Evolutionary conservation across 2,113 vertebrate genomes (phyloP), one percentile per base, ranked within the genome.

Genomic region (Hystrix cristata): DNA sequence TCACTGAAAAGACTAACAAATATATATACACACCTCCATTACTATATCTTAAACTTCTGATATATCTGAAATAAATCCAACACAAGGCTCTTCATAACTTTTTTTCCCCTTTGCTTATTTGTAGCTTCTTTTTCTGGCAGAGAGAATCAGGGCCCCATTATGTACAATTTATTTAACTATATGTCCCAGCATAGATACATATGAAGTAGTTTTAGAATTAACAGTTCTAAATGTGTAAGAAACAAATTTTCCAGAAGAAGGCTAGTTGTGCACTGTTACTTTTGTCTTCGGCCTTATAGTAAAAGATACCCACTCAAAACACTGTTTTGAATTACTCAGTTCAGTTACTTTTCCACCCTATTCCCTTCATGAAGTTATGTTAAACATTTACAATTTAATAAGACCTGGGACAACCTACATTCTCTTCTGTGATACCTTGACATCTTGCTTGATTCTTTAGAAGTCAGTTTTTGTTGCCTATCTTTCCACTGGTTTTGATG

Each of bases 141-240:
- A 51, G 57, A 67, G 51, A 89, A 80, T 64, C 19, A 15, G 18
- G 12, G n/a, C 71, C 43, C 12, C 11, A n/a, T 57, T 62, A 48
- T 71, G 60, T 71, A 55, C 10, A 72, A 18, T 84, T 95, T 79
- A 55, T 51, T 87, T 83, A 62, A 72, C 31, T 94, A 7, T 83
- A 29, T 23, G 1, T 88, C 60, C n/a, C 71, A 60, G 5, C 51
- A 11, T 67, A 83, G 31, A 34, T 62, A 46, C 27, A 62, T 85
- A 16, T 93, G 85, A 96, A 89, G 12, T 71, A 51, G 27, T 23
- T 79, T 90, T n/a, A 87, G 92, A 81, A 81, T 74, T 34, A 64
- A 14, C 59, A 79, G 60, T 65, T 53, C 87, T 51, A 38, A 65
- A 64, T 19, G 79, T 38, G 5, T 59, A 15, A 43, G 9, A 38